Evolutionary conservation across 2,888 invertebrate species (phyloP), one percentile per base, ranked within the genome.

Genomic region (Xanthorhoe designata): DNA sequence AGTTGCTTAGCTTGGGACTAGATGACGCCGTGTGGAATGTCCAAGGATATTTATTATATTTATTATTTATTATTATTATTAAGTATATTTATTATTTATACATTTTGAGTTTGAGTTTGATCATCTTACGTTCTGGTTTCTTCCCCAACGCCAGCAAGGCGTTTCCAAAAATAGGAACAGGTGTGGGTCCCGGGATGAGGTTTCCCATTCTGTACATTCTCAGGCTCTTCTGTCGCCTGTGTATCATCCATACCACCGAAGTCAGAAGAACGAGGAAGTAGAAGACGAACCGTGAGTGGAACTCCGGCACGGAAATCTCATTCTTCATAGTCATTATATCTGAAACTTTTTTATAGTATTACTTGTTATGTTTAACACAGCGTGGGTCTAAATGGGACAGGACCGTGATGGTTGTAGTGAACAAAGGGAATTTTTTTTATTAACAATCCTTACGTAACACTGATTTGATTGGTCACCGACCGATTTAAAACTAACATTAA

Each of bases 101-200:
- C n/a, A n/a, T n/a, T n/a, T n/a, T n/a, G n/a, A n/a, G n/a, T n/a
- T n/a, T n/a, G n/a, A n/a, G n/a, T n/a, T n/a, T 24, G 24, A 3
- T 4, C 5, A 17, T 32, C 71, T 68, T 89, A 96, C 96, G 92
- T 69, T 92, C 88, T 67, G 96, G 95, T 61, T 94, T 94, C 69
- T 94, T 92, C 58, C 96, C 96, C 0, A 95, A 68, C 0, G 95
- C 94, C 61, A 96, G 86, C 10, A 95, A 89, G 0, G 96, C 96
- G 77, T 96, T 96, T 69, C 97, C 97, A 63, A 97, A 78, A 1
- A 97, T n/a, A 0, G 97, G 97, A 10, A 95, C 72, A 2, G 95
- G 91, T 2, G 86, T 76, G 0, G 97, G 96, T 61, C 96, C 96
- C 0, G 96, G 97, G 38, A 97, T 84, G 76, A 94, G 95, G 56